Percentiles rank a stretch among this genome's conserved stretches.
Conservation (phyloP, 2,888 invertebrate species). For the Pandemis corylana region DNA sequence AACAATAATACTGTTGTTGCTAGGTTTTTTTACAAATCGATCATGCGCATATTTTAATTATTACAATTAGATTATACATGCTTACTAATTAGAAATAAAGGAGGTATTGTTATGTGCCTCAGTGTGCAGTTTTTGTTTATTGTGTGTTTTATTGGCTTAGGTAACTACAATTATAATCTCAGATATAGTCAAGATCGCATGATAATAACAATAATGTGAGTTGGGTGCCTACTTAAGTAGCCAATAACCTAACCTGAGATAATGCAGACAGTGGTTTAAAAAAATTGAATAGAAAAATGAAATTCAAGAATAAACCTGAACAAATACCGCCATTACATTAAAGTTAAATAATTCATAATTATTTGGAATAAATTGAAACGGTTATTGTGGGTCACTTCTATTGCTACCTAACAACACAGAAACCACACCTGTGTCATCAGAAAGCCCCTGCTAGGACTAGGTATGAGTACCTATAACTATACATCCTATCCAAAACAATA, state of each 20-base stretch:
- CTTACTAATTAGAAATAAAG: background rate
- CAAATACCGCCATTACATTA: background rate
- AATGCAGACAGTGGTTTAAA: too few species aligned
- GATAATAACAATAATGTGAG: too few species aligned
- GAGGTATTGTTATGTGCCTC: too few species aligned
- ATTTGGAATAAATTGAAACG: background rate
- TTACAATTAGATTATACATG: too few species aligned
- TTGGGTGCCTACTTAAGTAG: too few species aligned
- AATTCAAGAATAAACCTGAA: background rate
- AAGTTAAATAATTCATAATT: background rate
- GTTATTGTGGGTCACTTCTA: conserved; percentile 13
- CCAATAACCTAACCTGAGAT: too few species aligned
- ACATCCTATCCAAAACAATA: too few species aligned
- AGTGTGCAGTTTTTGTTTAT: too few species aligned
- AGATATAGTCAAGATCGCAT: too few species aligned
- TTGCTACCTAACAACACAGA: background rate
- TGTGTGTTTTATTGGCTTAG: too few species aligned
- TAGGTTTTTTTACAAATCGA: background rate
- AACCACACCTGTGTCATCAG: conserved; percentile 17
- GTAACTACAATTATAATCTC: too few species aligned
- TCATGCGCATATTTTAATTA: background rate
- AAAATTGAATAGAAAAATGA: background rate
- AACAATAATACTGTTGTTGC: background rate
- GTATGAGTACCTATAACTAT: background rate
- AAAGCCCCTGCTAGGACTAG: background rate